Percentiles rank a stretch among this genome's conserved stretches.
These are phyloP conservation scores for Tenthredo mesomela DNA, from an alignment of 2,888 invertebrate genomes.

Conservation along the genomic window DNA sequence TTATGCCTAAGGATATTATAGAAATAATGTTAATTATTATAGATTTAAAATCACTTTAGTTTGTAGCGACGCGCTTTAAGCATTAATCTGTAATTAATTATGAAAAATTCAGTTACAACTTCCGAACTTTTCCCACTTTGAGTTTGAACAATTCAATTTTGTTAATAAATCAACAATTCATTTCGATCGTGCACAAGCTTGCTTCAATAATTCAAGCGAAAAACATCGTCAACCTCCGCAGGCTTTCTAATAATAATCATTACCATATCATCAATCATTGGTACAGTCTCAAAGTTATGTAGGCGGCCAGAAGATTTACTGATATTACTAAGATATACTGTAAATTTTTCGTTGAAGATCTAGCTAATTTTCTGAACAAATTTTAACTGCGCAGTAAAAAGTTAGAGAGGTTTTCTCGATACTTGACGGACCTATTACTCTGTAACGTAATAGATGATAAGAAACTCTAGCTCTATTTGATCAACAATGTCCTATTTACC, in stretches of 20 bases:
- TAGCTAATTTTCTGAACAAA: constrained; percentile 22
- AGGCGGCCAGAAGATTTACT: background rate
- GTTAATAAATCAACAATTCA: constrained; percentile 16
- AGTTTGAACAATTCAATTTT: constrained; percentile 22
- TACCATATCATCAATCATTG: constrained; percentile 15
- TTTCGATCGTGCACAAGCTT: constrained; percentile 38
- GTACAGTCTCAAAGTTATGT: constrained; percentile 22
- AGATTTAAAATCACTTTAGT: constrained; percentile 47
- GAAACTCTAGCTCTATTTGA: background rate
- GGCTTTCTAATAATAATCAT: constrained; percentile 5
- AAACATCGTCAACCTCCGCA: constrained; percentile 5
- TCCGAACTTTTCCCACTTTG: background rate
- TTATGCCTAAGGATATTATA: constrained; percentile 54
- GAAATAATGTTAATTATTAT: constrained; percentile 20
- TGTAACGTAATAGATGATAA: background rate
- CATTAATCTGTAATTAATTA: constrained; percentile 40
- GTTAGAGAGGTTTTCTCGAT: constrained; percentile 4
- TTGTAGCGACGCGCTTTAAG: constrained; percentile 36
- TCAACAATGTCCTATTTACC: constrained; percentile 81
- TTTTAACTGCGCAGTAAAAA: constrained; percentile 29
- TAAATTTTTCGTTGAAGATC: background rate
- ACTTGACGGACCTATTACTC: background rate
- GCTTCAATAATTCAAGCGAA: constrained; percentile 29
- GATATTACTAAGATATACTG: background rate
- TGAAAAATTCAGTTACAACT: background rate